Base-by-base conservation (phyloP, 2,888 invertebrate genomes). In the Rhamphomyia laevipes region DNA sequence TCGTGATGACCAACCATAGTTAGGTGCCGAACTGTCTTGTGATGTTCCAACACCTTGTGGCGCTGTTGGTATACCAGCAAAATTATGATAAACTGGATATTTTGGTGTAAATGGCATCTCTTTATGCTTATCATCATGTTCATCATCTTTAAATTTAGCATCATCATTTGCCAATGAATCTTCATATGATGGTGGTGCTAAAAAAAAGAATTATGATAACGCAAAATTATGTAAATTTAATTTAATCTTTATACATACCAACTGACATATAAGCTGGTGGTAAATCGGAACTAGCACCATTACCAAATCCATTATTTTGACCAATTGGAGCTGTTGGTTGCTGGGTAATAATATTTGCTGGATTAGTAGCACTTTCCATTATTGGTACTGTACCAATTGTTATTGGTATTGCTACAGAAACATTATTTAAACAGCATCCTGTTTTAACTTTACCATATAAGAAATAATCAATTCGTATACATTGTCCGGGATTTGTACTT, bases 401-500 rank as follows among this genome's bases (percentile, higher is more conserved):
- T 18, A 66, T 56, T 3, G 66, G 66, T 49, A 59, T 61, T 4
- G 61, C 59, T 16, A 66, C 50, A 40, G 63, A 61, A n/a, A 61
- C 62, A 43, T 66, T 64, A 33, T 63, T 63, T 51, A 65, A 64
- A 42, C 64, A 63, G 46, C 50, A 59, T 1, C 66, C 65, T 2
- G 63, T 65, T 51, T 62, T 63, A 16, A 65, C 51, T 43, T 60
- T 63, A 15, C 63, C 57, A 50, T 63, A 63, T 40, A 65, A 53
- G 40, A 61, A 61, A 38, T 65, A 65, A 46, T 65, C 65, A 13
- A 65, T 50, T 31, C 63, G 64, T n/a, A 65, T 64, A 44, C 64
- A 65, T 43, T 63, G 64, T 46, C 60, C 63, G 44, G 59, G 57
- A 51, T 65, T 64, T 6, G 64, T 56, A 3, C 84, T 83, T 4